Evolutionary conservation across 2,113 vertebrate genomes (phyloP).

Genomic region (Myotis lucifugus): DNA sequence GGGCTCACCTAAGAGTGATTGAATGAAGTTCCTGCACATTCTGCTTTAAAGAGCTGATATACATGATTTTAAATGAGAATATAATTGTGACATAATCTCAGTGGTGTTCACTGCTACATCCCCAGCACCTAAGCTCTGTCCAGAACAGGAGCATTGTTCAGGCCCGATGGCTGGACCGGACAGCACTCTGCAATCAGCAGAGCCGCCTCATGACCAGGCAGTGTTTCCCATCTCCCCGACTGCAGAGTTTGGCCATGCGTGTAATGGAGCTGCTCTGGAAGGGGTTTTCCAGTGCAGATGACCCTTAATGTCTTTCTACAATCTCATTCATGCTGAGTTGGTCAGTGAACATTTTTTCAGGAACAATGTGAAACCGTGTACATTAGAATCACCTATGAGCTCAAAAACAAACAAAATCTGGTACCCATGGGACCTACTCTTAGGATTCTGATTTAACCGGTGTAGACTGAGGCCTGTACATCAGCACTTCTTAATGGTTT

Average conservation of each 20-base stretch:
- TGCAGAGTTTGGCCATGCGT: background rate
- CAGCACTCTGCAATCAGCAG: background rate
- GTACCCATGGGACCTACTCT: background rate
- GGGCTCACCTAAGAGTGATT: background rate
- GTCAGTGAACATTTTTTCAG: background rate
- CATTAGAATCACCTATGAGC: background rate
- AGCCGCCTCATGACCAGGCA: background rate
- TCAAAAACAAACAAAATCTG: background rate
- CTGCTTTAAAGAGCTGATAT: background rate
- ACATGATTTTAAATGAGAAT: background rate
- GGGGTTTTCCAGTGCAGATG: background rate
- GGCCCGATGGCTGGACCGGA: background rate
- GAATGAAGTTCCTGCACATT: background rate
- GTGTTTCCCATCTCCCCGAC: background rate
- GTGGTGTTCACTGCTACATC: background rate
- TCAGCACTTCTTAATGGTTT: background rate
- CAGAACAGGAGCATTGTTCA: background rate
- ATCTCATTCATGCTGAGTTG: background rate
- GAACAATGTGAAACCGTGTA: background rate
- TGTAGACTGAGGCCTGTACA: background rate
- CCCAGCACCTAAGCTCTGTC: background rate
- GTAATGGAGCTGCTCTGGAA: background rate
- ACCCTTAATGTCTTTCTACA: background rate
- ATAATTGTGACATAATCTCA: background rate
- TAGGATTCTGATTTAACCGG: constrained; percentile 9